phyloP scores from a whole-genome alignment of 2,797 vertebrate species.

The Chrosomus eos region DNA sequence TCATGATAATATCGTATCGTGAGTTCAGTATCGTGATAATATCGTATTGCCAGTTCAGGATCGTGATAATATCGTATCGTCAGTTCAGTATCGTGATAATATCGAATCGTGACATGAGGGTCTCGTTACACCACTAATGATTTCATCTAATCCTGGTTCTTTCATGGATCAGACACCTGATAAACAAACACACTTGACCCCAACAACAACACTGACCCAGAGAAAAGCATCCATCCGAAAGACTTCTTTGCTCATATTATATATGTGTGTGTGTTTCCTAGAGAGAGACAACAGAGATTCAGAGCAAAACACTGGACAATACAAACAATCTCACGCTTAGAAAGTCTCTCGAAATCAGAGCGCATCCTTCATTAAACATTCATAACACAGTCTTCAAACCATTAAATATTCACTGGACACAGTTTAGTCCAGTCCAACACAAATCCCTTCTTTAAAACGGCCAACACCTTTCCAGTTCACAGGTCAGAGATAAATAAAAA shows the following conservation, averaged over 20 bases:
- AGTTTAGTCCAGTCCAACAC: not conserved
- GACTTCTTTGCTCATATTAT: not conserved
- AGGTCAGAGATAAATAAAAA: not conserved
- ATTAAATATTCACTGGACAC: conserved; percentile 57
- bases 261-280: not conserved
- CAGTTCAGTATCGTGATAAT: no score
- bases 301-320: not conserved
- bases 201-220: not conserved
- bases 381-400: conserved; percentile 37
- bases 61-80: no score
- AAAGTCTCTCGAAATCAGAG: conserved; percentile 41
- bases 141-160: not conserved
- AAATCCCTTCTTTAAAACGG: not conserved
- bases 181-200: not conserved
- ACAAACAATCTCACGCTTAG: not conserved
- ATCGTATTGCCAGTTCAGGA: no score
- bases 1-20: no score
- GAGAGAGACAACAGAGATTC: not conserved
- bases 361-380: conserved; percentile 58
- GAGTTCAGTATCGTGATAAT: no score
- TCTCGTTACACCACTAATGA: not conserved
- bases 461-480: no score
- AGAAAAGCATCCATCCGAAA: not conserved
- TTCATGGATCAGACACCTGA: not conserved
- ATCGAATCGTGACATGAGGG: no score